A percentile compares a stretch with the other conserved stretches of the same genome.
Evolutionary conservation across 2,113 vertebrate species (phyloP).

Genomic region (Myanophis thanlyinensis): DNA sequence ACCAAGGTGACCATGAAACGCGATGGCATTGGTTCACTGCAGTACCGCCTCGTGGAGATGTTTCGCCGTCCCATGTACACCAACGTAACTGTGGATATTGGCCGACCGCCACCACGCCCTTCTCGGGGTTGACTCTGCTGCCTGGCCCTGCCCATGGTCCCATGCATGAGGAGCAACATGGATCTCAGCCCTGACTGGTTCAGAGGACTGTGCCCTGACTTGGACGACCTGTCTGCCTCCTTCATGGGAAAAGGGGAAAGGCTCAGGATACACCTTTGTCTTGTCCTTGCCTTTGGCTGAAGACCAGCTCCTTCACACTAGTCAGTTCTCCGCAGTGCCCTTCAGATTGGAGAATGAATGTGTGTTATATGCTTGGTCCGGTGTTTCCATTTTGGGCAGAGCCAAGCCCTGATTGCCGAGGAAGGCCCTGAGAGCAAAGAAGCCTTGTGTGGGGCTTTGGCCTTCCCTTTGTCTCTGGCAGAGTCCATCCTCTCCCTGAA

Average conservation of each 20-base stretch:
- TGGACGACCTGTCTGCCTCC: conserved; percentile 1
- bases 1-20: conserved; percentile 98
- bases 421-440: conserved; percentile 2
- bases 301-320: conserved; percentile 10
- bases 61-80: conserved; percentile 90
- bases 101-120: conserved; percentile 85
- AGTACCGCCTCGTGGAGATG: conserved; percentile 86
- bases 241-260: conserved; percentile 5
- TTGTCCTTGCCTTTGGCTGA: conserved; percentile 6
- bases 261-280: background rate
- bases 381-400: background rate
- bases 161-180: conserved; percentile 34
- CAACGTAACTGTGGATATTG: conserved; percentile 96
- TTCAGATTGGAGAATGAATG: conserved; percentile 16
- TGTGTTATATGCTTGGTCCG: background rate
- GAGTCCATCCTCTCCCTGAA: background rate
- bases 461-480: background rate
- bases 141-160: conserved; percentile 13
- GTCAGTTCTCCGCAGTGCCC: conserved; percentile 24
- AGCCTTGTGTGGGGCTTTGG: background rate
- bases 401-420: background rate
- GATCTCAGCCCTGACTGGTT: conserved; percentile 35
- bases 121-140: conserved; percentile 73
- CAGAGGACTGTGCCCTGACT: conserved; percentile 7
- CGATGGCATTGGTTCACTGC: conserved; percentile 92